These are phyloP conservation scores for Coptotermes formosanus DNA, from an alignment of 1,140 invertebrate genomes.

Conservation along the genomic window DNA sequence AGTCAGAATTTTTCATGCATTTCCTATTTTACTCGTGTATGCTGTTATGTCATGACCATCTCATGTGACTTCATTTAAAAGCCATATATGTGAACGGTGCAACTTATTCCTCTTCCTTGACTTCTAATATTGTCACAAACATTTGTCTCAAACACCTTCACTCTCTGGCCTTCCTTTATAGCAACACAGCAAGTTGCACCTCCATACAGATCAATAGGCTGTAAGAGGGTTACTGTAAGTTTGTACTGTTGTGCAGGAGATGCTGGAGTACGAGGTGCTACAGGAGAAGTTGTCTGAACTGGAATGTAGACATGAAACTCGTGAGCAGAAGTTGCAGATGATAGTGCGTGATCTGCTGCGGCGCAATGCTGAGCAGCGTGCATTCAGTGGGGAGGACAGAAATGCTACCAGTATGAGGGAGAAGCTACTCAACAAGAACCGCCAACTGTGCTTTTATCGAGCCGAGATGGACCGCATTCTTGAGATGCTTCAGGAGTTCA, in stretches of 20 bases:
- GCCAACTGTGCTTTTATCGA: constrained; percentile 51
- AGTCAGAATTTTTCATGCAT: no score
- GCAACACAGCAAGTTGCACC: background rate
- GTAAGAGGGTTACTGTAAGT: no score
- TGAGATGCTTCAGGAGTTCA: constrained; percentile 46
- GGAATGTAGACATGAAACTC: constrained; percentile 51
- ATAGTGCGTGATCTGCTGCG: constrained; percentile 50
- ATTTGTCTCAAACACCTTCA: no score
- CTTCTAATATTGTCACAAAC: no score
- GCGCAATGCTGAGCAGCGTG: constrained; percentile 32
- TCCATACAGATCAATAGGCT: no score
- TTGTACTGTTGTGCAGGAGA: constrained; percentile 43
- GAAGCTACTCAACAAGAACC: constrained; percentile 45
- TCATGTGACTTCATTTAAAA: no score
- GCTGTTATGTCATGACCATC: no score
- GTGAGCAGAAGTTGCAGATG: constrained; percentile 52
- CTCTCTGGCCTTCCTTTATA: background rate
- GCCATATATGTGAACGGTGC: no score
- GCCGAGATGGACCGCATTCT: constrained; percentile 54
- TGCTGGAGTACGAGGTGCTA: constrained; percentile 47
- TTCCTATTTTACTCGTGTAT: no score
- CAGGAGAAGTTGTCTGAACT: constrained; percentile 51
- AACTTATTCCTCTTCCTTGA: no score
- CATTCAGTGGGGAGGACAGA: constrained; percentile 44
- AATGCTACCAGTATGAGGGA: constrained; percentile 45